These are phyloP conservation scores for Psilopogon haemacephalus DNA, from an alignment of 2,113 vertebrate species.

Conservation along the genomic window DNA sequence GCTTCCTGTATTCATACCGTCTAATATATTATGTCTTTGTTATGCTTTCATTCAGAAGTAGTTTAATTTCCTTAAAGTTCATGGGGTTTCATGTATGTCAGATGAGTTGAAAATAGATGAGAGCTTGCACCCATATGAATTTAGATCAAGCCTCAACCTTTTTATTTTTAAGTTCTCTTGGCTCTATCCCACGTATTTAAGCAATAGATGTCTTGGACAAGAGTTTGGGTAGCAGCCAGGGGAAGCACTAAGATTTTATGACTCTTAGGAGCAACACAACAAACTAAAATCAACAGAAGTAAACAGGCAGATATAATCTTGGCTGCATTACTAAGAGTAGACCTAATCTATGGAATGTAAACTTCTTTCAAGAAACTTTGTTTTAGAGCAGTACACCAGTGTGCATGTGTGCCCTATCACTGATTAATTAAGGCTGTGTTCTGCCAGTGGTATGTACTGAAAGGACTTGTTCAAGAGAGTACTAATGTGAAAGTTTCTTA, in stretches of 20 bases:
- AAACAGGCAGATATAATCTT: neutral
- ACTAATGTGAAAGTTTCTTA: neutral
- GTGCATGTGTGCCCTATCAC: neutral
- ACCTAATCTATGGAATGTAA: neutral
- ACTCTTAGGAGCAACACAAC: neutral
- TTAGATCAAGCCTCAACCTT: neutral
- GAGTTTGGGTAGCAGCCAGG: neutral
- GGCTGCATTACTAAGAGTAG: neutral
- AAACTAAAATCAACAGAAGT: neutral
- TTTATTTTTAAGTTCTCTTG: neutral
- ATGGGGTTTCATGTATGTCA: neutral
- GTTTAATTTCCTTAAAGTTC: conserved; percentile 44
- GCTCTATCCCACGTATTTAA: neutral
- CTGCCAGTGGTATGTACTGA: neutral
- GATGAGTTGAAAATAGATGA: neutral
- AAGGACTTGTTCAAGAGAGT: neutral
- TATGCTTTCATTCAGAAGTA: neutral
- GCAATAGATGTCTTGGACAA: neutral
- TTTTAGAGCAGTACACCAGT: neutral
- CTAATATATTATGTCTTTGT: neutral
- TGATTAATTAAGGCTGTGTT: neutral
- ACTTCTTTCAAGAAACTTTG: neutral
- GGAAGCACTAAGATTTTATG: neutral
- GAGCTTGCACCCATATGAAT: neutral
- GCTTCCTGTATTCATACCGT: neutral